Conservation (phyloP, 2,797 vertebrate species). For the Botia kubotai region DNA sequence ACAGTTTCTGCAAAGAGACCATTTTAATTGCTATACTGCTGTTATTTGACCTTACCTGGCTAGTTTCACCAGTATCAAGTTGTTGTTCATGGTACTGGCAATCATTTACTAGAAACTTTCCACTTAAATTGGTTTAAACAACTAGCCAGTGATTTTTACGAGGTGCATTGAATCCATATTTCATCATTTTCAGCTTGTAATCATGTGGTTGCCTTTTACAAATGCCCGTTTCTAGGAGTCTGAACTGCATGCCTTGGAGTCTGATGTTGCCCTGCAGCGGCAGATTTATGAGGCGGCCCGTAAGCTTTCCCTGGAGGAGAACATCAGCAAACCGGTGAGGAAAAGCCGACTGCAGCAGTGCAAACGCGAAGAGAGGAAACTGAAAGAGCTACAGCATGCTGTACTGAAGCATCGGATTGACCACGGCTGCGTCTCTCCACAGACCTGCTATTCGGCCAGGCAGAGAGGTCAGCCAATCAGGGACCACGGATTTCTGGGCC, state of each 20-base stretch:
- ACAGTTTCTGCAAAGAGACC: not conserved
- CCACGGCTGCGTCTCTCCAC: constrained; percentile 69
- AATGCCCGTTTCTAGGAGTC: constrained; percentile 78
- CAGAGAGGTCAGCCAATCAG: constrained; percentile 69
- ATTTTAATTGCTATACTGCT: constrained; percentile 21
- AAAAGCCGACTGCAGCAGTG: constrained; percentile 85
- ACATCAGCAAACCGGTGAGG: constrained; percentile 84
- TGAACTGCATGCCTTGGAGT: constrained; percentile 82
- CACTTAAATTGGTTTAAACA: constrained; percentile 2
- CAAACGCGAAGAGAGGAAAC: constrained; percentile 86
- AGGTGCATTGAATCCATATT: constrained; percentile 10
- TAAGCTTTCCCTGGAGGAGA: constrained; percentile 86
- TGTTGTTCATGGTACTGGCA: not conserved
- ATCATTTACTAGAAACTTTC: not conserved
- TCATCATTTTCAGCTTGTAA: not conserved
- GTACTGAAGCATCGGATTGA: constrained; percentile 78
- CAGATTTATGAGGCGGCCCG: constrained; percentile 87
- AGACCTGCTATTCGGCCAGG: constrained; percentile 57
- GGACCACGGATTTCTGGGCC: not conserved
- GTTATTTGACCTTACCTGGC: constrained; percentile 29
- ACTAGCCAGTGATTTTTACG: constrained; percentile 3
- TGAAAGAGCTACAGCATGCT: constrained; percentile 83
- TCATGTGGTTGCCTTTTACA: not conserved
- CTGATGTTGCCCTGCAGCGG: constrained; percentile 86
- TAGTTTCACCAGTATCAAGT: constrained; percentile 6